These are phyloP conservation scores for Sylvia atricapilla DNA, from an alignment of 2,113 vertebrate genomes.

Conservation along the genomic window DNA sequence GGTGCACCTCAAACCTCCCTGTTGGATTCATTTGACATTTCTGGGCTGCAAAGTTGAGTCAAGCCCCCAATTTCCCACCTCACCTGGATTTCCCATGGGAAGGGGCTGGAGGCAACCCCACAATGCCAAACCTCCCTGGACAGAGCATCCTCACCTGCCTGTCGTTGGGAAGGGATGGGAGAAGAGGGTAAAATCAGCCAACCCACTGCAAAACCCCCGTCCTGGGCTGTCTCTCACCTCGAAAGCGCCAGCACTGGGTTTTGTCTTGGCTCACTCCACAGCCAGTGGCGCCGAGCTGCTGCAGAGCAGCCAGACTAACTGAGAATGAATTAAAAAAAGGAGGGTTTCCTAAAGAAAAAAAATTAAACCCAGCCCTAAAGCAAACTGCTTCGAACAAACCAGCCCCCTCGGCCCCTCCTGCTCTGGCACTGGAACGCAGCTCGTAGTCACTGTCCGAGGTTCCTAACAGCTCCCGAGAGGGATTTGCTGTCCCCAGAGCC, in stretches of 20 bases:
- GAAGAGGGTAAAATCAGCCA: neutral
- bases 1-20: neutral
- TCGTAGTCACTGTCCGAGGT: neutral
- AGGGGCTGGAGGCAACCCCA: neutral
- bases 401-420: neutral
- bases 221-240: neutral
- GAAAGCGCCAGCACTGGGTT: neutral
- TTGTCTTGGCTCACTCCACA: neutral
- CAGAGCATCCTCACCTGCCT: neutral
- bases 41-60: neutral
- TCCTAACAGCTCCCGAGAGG: constrained; percentile 31
- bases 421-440: neutral
- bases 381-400: neutral
- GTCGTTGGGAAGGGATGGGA: neutral
- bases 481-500: constrained; percentile 68
- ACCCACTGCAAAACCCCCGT: neutral
- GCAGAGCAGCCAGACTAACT: neutral
- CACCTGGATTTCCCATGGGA: accelerated
- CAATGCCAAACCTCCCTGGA: accelerated
- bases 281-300: accelerated
- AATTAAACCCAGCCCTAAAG: neutral
- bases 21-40: neutral
- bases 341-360: neutral
- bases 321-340: neutral
- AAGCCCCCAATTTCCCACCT: neutral